A percentile compares a stretch with the other conserved stretches of the same genome.
Evolutionary conservation across 2,888 invertebrate genomes (phyloP).

Genomic region (Heliconius cydno): DNA sequence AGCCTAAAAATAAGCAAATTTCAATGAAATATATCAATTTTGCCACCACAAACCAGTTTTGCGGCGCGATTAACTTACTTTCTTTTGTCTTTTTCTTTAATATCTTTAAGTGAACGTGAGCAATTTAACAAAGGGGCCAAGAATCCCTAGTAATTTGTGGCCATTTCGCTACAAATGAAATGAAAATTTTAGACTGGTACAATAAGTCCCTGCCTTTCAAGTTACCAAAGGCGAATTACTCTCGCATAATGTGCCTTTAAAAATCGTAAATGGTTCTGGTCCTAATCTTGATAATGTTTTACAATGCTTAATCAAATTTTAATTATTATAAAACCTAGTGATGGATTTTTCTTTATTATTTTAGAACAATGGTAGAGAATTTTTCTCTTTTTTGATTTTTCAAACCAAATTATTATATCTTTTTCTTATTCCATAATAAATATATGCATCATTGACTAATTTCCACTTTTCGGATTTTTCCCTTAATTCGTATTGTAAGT

Average conservation of each 20-base stretch:
- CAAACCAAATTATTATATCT: not conserved
- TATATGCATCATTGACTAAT: not conserved
- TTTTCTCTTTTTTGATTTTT: not conserved
- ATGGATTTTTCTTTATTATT: not conserved
- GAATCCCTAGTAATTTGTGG: slow-evolving; percentile 75
- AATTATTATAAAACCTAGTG: not conserved
- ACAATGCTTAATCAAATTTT: slow-evolving; percentile 6
- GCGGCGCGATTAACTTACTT: slow-evolving; percentile 62
- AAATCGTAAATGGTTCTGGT: slow-evolving; percentile 15
- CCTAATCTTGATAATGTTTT: slow-evolving; percentile 9
- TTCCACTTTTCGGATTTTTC: too few relatives aligned
- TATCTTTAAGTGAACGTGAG: slow-evolving; percentile 78
- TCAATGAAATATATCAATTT: slow-evolving; percentile 28
- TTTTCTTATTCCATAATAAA: not conserved
- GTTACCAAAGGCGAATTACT: slow-evolving; percentile 37
- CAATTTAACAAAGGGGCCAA: slow-evolving; percentile 77
- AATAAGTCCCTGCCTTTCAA: slow-evolving; percentile 51
- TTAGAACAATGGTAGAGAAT: not conserved
- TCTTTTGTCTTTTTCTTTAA: slow-evolving; percentile 73
- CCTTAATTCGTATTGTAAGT: too few relatives aligned
- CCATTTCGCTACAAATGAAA: slow-evolving; percentile 74
- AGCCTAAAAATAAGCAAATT: not conserved
- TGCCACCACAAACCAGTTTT: slow-evolving; percentile 32
- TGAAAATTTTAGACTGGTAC: slow-evolving; percentile 73
- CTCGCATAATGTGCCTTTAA: slow-evolving; percentile 29